These are phyloP conservation scores for Parelbella ahira DNA, from an alignment of 2,888 invertebrate genomes.

Conservation along the genomic window DNA sequence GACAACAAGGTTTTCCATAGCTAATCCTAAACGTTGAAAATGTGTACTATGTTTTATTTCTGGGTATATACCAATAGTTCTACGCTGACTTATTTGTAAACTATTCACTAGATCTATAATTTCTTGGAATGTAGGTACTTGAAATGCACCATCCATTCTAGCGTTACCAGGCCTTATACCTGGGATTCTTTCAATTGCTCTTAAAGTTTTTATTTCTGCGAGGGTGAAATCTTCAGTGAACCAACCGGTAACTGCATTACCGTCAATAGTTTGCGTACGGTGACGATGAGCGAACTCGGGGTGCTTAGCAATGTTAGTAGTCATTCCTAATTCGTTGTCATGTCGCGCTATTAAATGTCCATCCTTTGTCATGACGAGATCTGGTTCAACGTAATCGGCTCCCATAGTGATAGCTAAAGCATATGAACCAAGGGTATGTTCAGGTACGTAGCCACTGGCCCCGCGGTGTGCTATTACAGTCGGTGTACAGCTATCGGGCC, in stretches of 20 bases:
- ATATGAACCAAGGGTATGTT: slow-evolving; percentile 68
- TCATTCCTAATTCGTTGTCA: slow-evolving; percentile 61
- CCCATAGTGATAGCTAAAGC: slow-evolving; percentile 68
- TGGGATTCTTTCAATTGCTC: slow-evolving; percentile 63
- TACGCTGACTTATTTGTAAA: slow-evolving; percentile 50
- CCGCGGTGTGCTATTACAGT: slow-evolving; percentile 66
- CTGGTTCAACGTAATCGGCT: slow-evolving; percentile 68
- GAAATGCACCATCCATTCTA: slow-evolving; percentile 54
- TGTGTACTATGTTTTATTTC: slow-evolving; percentile 68
- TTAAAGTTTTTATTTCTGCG: slow-evolving; percentile 60
- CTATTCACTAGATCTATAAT: slow-evolving; percentile 64
- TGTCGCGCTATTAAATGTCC: slow-evolving; percentile 64
- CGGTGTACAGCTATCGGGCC: slow-evolving; percentile 53
- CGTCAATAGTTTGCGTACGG: slow-evolving; percentile 56
- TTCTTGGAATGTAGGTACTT: slow-evolving; percentile 65
- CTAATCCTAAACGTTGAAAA: slow-evolving; percentile 53
- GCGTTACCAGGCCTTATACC: slow-evolving; percentile 58
- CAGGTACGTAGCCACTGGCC: slow-evolving; percentile 67
- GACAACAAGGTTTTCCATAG: slow-evolving; percentile 59
- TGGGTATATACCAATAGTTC: slow-evolving; percentile 62
- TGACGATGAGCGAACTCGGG: slow-evolving; percentile 58
- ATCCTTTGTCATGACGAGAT: slow-evolving; percentile 66
- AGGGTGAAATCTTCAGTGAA: slow-evolving; percentile 72
- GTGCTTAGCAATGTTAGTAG: slow-evolving; percentile 55
- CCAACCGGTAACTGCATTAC: slow-evolving; percentile 52